phyloP scores from a whole-genome alignment of 2,797 vertebrate species.

The Taenioides sp. region DNA sequence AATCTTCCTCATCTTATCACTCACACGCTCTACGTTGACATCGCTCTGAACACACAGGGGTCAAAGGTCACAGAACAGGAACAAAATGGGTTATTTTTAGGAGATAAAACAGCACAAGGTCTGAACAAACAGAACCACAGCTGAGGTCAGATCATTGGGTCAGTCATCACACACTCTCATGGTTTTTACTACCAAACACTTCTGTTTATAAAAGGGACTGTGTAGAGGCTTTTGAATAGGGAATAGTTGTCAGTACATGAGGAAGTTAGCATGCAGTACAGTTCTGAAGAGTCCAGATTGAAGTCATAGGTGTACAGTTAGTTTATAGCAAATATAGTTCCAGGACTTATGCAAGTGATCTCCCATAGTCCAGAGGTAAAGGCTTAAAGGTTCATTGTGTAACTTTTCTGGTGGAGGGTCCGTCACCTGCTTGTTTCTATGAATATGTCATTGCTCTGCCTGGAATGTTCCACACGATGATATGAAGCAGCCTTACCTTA shows the following conservation, averaged over 20 bases:
- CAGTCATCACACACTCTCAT: not conserved
- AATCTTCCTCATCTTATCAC: not conserved
- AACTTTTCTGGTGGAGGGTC: too few species aligned
- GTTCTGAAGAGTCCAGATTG: not conserved
- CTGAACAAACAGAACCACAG: not conserved
- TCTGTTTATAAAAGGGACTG: not conserved
- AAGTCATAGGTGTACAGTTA: not conserved
- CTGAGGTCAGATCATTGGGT: not conserved
- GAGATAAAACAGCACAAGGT: not conserved
- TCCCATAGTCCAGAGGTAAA: too few species aligned
- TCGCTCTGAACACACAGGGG: not conserved
- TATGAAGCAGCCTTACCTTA: too few species aligned
- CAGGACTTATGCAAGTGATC: too few species aligned
- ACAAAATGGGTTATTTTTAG: slow-evolving; percentile 8
- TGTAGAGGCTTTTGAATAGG: not conserved
- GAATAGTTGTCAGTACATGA: not conserved
- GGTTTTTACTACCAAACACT: not conserved
- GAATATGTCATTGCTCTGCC: too few species aligned
- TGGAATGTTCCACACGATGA: too few species aligned
- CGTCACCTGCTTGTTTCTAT: too few species aligned
- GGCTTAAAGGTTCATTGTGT: too few species aligned
- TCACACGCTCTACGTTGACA: not conserved
- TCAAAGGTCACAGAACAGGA: not conserved
- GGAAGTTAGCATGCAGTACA: not conserved
- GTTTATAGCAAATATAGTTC: too few species aligned